Conservation (phyloP, 2,888 invertebrate genomes). For the Chydorus sphaericus region DNA sequence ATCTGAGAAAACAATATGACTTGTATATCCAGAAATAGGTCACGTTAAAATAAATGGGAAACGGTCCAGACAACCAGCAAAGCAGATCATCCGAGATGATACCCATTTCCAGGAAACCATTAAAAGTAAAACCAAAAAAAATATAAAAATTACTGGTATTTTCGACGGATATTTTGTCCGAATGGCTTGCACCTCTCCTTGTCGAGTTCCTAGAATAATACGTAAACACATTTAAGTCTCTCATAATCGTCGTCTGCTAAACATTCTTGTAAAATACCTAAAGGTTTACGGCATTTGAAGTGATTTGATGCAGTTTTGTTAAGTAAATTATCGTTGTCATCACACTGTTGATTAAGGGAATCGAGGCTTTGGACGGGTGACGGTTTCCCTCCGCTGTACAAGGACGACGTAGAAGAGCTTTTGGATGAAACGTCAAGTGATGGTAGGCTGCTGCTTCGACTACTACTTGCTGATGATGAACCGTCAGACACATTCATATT, state of each 20-base stretch:
- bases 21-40: not conserved
- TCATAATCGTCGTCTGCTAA: not conserved
- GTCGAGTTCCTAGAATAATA: constrained; percentile 44
- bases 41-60: not conserved
- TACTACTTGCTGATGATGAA: no score
- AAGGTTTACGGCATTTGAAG: constrained; percentile 2
- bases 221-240: constrained; percentile 14
- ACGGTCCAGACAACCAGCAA: not conserved
- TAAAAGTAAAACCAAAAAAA: not conserved
- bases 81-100: not conserved
- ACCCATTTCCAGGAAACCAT: not conserved
- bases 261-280: not conserved
- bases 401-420: not conserved
- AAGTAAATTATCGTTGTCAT: not conserved
- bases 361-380: not conserved
- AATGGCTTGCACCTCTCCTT: constrained; percentile 64
- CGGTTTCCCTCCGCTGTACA: not conserved
- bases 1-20: not conserved
- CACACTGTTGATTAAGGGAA: not conserved
- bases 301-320: not conserved
- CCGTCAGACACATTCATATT: no score
- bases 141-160: constrained; percentile 50
- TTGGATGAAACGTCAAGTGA: not conserved
- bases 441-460: not conserved
- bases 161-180: constrained; percentile 61